Evolutionary conservation across 1,140 invertebrate genomes (phyloP).

Genomic region (Cotesia chilonis): DNA sequence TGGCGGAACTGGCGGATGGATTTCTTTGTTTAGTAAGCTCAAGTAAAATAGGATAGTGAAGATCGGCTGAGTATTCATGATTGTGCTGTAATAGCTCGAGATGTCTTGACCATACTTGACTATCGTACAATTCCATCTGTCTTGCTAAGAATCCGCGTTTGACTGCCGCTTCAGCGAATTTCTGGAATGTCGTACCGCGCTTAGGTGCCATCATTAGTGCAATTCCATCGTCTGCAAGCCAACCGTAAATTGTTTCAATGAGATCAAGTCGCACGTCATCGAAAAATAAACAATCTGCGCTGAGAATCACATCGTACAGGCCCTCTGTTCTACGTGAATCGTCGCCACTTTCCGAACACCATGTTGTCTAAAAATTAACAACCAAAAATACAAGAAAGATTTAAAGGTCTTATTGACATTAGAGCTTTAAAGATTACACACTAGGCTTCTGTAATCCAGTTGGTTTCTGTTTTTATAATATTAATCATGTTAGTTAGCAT

Average conservation of each 20-base stretch:
- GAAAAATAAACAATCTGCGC: constrained; percentile 86
- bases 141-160: constrained; percentile 69
- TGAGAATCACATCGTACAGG: constrained; percentile 76
- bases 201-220: constrained; percentile 81
- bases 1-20: constrained; percentile 52
- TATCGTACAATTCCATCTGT: constrained; percentile 70
- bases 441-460: too few relatives aligned
- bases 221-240: constrained; percentile 72
- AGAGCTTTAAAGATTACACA: too few relatives aligned
- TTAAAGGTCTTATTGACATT: constrained; percentile 12
- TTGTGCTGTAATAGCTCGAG: constrained; percentile 68
- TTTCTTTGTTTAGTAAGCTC: constrained; percentile 63
- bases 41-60: constrained; percentile 75
- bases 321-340: constrained; percentile 45
- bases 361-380: constrained; percentile 47
- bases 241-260: constrained; percentile 74
- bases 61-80: constrained; percentile 72
- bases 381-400: constrained; percentile 3
- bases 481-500: too few relatives aligned
- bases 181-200: constrained; percentile 76
- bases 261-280: constrained; percentile 79
- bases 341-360: constrained; percentile 48
- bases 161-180: constrained; percentile 72
- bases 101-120: constrained; percentile 74
- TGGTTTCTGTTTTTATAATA: too few relatives aligned